Conservation (phyloP, 1,140 invertebrate genomes). For the Procambarus virginalis region DNA sequence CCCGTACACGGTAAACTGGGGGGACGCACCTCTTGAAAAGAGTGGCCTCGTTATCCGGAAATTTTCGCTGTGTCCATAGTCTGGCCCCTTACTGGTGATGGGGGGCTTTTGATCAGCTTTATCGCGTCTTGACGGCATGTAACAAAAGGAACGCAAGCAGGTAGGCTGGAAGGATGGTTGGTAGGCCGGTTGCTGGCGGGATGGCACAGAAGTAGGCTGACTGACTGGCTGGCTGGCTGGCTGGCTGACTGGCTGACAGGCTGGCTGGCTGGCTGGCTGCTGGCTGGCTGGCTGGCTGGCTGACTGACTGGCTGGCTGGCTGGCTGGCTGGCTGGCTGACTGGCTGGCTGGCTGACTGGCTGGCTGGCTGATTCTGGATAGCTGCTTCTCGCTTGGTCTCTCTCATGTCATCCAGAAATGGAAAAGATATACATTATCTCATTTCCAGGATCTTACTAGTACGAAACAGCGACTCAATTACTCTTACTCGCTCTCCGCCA, state of each 20-base stretch:
- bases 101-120: neutral
- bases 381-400: slow-evolving; percentile 20
- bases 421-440: neutral
- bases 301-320: too few species aligned
- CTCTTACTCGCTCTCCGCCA: neutral
- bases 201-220: neutral
- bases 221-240: too few species aligned
- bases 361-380: neutral
- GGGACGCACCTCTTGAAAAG: neutral
- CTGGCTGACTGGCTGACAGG: too few species aligned
- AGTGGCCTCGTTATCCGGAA: slow-evolving; percentile 42
- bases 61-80: neutral
- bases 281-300: too few species aligned
- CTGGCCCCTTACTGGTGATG: neutral
- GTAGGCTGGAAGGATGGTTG: neutral
- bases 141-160: too few species aligned
- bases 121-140: neutral
- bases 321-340: too few species aligned
- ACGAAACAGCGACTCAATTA: neutral
- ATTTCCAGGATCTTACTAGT: neutral
- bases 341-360: too few species aligned
- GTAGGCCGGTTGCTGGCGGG: neutral
- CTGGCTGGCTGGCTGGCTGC: too few species aligned
- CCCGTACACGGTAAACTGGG: neutral
- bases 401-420: slow-evolving; percentile 15